A percentile compares a stretch with the other conserved stretches of the same genome.
These are phyloP conservation scores for Papilio gigon DNA, from an alignment of 2,888 invertebrate species.

Conservation along the genomic window DNA sequence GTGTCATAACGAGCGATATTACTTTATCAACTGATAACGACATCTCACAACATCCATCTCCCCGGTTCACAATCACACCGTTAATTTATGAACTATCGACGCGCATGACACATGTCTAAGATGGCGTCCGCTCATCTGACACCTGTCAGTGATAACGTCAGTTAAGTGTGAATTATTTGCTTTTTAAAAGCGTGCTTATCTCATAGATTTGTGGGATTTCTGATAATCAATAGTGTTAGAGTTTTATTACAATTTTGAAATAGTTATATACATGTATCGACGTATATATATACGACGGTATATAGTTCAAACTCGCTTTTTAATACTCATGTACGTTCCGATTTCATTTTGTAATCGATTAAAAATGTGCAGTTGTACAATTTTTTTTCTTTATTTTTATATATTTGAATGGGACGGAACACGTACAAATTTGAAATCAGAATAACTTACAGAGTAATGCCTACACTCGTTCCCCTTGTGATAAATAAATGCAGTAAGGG, in stretches of 20 bases:
- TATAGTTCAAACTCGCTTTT: background rate
- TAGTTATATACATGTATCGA: too few species aligned
- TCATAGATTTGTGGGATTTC: constrained; percentile 45
- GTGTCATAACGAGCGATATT: constrained; percentile 42
- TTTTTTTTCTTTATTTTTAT: background rate
- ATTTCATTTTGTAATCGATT: background rate
- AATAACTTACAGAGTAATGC: background rate
- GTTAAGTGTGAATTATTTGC: constrained; percentile 74
- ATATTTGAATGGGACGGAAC: too few species aligned
- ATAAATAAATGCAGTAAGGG: background rate
- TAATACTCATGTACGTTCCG: background rate
- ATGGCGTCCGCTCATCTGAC: constrained; percentile 41
- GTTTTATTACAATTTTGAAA: constrained; percentile 8
- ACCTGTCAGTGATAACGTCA: constrained; percentile 63
- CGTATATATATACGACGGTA: background rate
- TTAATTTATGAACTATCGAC: constrained; percentile 49
- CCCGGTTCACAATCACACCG: constrained; percentile 50
- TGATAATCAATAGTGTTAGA: constrained; percentile 19
- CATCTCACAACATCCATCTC: constrained; percentile 43
- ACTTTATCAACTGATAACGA: constrained; percentile 43
- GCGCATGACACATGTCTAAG: constrained; percentile 39
- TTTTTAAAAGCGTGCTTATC: constrained; percentile 59
- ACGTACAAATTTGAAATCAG: background rate
- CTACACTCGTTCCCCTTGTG: constrained; percentile 2
- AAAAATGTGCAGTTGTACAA: background rate